Conservation (phyloP, 2,113 vertebrate species). For the Pitta sordida region DNA sequence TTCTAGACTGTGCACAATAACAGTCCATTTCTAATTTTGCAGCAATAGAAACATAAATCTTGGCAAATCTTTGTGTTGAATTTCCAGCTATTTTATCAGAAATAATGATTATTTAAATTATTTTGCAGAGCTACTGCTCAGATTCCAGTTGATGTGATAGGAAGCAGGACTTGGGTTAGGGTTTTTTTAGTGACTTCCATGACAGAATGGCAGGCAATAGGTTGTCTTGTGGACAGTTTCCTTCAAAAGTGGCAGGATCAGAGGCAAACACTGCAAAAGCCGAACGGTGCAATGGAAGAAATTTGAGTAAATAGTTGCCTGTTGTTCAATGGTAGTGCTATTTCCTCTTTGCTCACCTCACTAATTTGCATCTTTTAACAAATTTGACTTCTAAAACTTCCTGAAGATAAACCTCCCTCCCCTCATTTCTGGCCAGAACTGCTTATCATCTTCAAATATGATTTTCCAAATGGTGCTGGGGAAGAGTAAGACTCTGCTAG, state of each 20-base stretch:
- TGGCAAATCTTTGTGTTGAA: neutral
- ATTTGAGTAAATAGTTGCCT: neutral
- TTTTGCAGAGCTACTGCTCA: neutral
- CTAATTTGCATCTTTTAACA: neutral
- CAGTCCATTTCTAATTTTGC: neutral
- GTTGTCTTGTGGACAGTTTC: neutral
- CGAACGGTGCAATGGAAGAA: neutral
- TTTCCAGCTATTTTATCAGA: neutral
- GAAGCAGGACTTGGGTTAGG: neutral
- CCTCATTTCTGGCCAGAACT: neutral
- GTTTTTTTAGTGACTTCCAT: fast-evolving
- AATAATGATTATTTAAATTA: neutral
- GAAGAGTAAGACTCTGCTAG: neutral
- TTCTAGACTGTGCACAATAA: neutral
- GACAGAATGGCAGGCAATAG: neutral
- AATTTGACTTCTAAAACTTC: neutral
- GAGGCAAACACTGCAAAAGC: neutral
- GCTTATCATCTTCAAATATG: neutral
- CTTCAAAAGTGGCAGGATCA: neutral
- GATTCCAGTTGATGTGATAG: neutral
- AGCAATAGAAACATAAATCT: neutral
- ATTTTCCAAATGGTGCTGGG: neutral
- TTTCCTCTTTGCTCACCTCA: neutral
- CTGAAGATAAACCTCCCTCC: neutral
- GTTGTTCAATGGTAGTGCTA: neutral